Conservation (phyloP, 2,113 vertebrate species). For the Myotis lucifugus region DNA sequence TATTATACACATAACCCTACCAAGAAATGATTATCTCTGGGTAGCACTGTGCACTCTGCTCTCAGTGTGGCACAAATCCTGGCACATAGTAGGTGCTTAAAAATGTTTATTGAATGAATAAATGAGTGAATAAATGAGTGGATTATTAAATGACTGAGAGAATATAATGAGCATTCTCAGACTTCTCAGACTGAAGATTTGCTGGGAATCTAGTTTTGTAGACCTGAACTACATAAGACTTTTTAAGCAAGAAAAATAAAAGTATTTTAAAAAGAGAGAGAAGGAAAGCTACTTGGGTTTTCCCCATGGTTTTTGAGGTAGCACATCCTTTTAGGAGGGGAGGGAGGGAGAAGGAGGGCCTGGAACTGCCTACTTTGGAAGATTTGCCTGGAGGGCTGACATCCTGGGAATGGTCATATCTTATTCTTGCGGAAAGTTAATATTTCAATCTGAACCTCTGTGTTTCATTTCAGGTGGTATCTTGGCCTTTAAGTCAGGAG, state of each 20-base stretch:
- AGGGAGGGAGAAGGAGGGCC: background rate
- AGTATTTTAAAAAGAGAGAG: background rate
- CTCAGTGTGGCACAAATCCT: background rate
- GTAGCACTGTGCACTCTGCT: background rate
- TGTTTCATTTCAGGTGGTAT: constrained; percentile 70
- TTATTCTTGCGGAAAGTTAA: too few species aligned
- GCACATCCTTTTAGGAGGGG: background rate
- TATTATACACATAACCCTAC: background rate
- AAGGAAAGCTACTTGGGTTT: background rate
- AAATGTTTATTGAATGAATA: background rate
- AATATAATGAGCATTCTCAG: background rate
- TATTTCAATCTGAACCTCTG: too few species aligned
- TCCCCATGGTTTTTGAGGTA: background rate
- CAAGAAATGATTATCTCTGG: background rate
- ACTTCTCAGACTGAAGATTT: background rate
- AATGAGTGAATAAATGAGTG: background rate
- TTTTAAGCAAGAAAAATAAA: background rate
- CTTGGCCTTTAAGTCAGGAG: constrained; percentile 84
- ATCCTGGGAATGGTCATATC: constrained; percentile 36
- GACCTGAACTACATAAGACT: background rate
- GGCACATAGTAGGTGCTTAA: background rate
- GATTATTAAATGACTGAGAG: background rate
- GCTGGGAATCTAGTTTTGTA: background rate
- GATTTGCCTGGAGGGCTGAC: background rate
- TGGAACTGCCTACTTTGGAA: background rate